Base-by-base conservation (phyloP, 2,888 invertebrate species). In the Tholera decimalis region DNA sequence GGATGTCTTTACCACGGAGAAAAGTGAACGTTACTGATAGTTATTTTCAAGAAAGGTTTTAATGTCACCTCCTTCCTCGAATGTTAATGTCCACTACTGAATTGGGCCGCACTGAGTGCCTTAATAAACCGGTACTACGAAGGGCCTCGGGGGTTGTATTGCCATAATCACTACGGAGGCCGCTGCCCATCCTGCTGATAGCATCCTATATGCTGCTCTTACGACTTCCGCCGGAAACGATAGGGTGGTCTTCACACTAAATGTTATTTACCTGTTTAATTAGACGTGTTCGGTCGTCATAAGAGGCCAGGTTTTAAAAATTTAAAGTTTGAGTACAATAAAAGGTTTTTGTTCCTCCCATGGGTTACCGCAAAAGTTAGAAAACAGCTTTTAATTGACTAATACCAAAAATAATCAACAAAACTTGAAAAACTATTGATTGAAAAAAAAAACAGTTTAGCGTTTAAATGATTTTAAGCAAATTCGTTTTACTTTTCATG, bases 221-320 rank as follows among this genome's bases (percentile, higher is more conserved):
- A 58, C 47, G 43, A 53, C 53, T 39, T 71, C 77, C 73, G 26
- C 35, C 64, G 73, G 64, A 59, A 64, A 64, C 46, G 24, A 49
- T 33, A 71, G 59, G 72, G 72, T 71, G 73, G 77, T 63, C 58
- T 59, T 54, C 53, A 26, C 72, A 71, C 72, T 64, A 47, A 58
- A 70, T 70, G 43, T 55, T 70, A 71, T 76, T 70, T 73, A 62
- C 57, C 50, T 55, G 51, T 73, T 69, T 55, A 43, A 73, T 73
- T 68, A 41, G 28, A 55, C 8, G 9, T 35, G 54, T 50, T 39
- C 20, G 33, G 62, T 11, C 15, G 20, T 3, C 11, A 43, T 37
- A 30, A 64, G 49, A 28, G 0, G 41, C 9, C 37, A 37, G 56
- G 24, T 64, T 28, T 15, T 18, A 6, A 9, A 3, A 13, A 2